Evolutionary conservation across 2,797 vertebrate genomes (phyloP).

Genomic region (Tragopan temminckii): DNA sequence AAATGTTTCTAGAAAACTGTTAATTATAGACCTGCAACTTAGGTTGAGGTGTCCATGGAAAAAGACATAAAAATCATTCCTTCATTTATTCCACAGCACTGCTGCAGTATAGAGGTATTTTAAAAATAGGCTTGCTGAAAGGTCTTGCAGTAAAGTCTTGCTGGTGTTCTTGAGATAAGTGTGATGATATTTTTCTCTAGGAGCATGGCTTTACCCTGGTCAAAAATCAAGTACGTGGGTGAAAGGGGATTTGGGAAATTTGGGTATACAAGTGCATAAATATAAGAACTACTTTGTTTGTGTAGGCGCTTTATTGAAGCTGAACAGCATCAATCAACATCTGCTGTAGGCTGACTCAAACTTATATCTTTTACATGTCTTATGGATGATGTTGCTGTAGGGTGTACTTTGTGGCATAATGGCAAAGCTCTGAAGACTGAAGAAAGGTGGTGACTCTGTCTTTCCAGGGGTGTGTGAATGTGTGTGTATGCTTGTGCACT

Average conservation of each 20-base stretch:
- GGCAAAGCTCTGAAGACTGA: background rate
- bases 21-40: background rate
- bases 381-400: background rate
- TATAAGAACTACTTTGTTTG: background rate
- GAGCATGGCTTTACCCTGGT: background rate
- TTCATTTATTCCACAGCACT: background rate
- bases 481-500: background rate
- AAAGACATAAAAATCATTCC: background rate
- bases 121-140: background rate
- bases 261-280: accelerated
- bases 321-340: background rate
- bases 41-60: background rate
- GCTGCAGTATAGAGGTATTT: background rate
- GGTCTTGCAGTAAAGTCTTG: background rate
- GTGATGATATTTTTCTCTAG: background rate
- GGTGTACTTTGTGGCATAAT: background rate
- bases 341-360: background rate
- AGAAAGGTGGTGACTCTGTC: background rate
- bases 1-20: background rate
- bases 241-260: background rate
- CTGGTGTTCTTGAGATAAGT: background rate
- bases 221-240: accelerated
- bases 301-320: background rate
- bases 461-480: background rate
- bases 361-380: background rate